Base-by-base conservation (phyloP, 2,113 vertebrate genomes). In the Connochaetes taurinus region DNA sequence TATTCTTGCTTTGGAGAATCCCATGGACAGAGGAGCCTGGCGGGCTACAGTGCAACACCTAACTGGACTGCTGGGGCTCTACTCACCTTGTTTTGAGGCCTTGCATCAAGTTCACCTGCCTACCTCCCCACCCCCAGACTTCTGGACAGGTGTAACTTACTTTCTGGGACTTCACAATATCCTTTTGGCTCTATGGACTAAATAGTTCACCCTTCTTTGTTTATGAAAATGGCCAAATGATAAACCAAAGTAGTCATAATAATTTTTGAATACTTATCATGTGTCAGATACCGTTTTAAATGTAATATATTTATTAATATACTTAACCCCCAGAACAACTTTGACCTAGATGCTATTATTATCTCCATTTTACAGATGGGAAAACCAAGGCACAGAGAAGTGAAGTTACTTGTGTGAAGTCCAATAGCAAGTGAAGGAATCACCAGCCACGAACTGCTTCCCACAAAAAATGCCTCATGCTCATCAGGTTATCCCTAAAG, bases 311-410 rank as follows among this genome's bases (percentile, higher is more conserved):
- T 95, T 94, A 76, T 85, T 78, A 88, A 83, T 57, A 60, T 58
- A 33, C 81, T 90, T 62, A 74, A 90, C 76, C 86, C 93, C 88
- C 88, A 91, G 64, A 92, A 87, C 36, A 95, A 80, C 25, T 87
- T 97, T 97, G 58, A 95, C 25, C 10, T 57, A 87, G 19, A 6
- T 87, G 50, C 27, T 97, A 45, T 91, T 91, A 57, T 80, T 60
- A 36, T 58, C 13, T 27, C 7, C 40, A 31, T 92, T 95, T 98
- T 90, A 76, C 40, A 92, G 23, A 81, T 90, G n/a, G 40, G 58
- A 57, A 90, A 97, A 80, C 25, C 19, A 94, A 92, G 90, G 29
- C 36, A 62, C 58, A 96, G 74, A 23, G 40, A 96, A 16, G 27
- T 53, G 43, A 67, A 80, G 31, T 71, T 53, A 91, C n/a, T 90